These are phyloP conservation scores for Dolichoris vasculosae DNA, from an alignment of 1,140 invertebrate species.

Conservation along the genomic window DNA sequence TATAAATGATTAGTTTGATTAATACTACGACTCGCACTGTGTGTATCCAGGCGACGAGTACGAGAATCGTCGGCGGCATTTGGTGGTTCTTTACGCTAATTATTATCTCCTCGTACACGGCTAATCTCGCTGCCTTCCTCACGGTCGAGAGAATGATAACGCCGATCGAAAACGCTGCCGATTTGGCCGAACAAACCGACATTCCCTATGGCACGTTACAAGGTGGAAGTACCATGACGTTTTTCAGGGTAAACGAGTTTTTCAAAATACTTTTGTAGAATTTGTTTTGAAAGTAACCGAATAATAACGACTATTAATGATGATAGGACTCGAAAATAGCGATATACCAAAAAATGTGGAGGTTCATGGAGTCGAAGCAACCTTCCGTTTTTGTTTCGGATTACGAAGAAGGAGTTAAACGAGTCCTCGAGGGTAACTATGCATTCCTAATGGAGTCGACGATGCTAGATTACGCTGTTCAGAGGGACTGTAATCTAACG, in stretches of 20 bases:
- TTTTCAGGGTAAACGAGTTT: conserved; percentile 87
- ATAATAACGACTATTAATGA: not conserved
- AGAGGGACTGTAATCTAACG: conserved; percentile 97
- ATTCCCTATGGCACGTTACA: conserved; percentile 95
- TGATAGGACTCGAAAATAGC: conserved; percentile 94
- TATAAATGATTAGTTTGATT: not conserved
- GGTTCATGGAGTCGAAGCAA: conserved; percentile 90
- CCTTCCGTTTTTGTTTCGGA: conserved; percentile 90
- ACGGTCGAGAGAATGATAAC: conserved; percentile 98
- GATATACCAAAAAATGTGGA: conserved; percentile 98
- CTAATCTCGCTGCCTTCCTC: conserved; percentile 96
- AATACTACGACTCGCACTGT: conserved; percentile 61
- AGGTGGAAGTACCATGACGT: conserved; percentile 96
- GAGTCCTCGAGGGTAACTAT: conserved; percentile 92
- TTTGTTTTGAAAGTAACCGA: conserved; percentile 4
- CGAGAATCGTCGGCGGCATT: conserved; percentile 93
- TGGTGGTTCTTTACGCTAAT: conserved; percentile 99
- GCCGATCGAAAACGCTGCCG: conserved; percentile 96
- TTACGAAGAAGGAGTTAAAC: conserved; percentile 91
- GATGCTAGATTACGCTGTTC: conserved; percentile 96
- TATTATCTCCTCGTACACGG: conserved; percentile 98
- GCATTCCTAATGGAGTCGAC: conserved; percentile 99
- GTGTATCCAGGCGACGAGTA: conserved; percentile 87
- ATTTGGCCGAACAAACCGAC: conserved; percentile 93
- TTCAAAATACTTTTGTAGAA: not conserved